Base-by-base conservation (phyloP, 1,140 invertebrate genomes). In the Drosophila virilis region DNA sequence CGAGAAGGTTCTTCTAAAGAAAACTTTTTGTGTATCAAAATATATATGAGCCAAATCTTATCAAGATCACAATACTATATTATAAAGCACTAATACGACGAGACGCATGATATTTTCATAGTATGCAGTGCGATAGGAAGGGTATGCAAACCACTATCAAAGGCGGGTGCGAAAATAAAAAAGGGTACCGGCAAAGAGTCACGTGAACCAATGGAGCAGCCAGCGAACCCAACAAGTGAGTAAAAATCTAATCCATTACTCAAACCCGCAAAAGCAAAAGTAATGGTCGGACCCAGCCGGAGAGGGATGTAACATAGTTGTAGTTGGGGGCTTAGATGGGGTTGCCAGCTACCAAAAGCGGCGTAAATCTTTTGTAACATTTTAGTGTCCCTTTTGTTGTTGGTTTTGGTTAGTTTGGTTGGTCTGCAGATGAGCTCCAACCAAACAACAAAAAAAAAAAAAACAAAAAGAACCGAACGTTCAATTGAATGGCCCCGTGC, bases 231-330 rank as follows among this genome's bases (percentile, higher is more conserved):
- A 80, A 86, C 83, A 79, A 86, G 82, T 77, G 73, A 77, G 82
- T 86, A 86, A 88, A 88, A 86, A 86, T 86, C 83, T 86, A 86
- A 86, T 86, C 82, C 82, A 86, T 86, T 86, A 86, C 82, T 86
- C 82, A 86, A 88, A 86, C 82, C 82, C 77, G 65, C 64, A 86
- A 82, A 66, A 64, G 66, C 69, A 75, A 80, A 81, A 78, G 71
- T 81, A 85, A 85, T 78, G 81, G 74, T 52, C 58, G 62, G 38
- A 65, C 72, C 59, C 38, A 66, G 22, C 17, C 17, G 22, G 5
- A 32, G 15, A 7, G 12, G 37, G 43, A 15, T n/a, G 32, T 35
- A 15, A 5, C 22, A 2, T 22, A 28, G 22, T 28, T 28, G 22
- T 28, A 5, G 33, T 0, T 13, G 10, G 15, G 43, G 2, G 50